Evolutionary conservation across 2,888 invertebrate species (phyloP).

Genomic region (Leucophenga maculata): DNA sequence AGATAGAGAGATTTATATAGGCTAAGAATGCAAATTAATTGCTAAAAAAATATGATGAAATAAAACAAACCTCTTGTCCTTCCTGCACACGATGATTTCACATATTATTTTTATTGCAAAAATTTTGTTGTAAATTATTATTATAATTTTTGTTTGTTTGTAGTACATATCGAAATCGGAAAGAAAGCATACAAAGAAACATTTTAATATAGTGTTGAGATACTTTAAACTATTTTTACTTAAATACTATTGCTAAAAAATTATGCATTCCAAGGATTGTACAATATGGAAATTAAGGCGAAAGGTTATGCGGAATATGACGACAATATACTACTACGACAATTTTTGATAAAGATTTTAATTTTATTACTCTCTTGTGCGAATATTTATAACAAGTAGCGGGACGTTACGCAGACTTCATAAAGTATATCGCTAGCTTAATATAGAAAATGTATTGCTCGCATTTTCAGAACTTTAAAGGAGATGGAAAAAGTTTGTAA

Average conservation of each 20-base stretch:
- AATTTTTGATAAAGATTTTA: too few relatives aligned
- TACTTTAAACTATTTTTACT: neutral
- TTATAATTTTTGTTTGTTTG: neutral
- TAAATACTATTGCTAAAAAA: neutral
- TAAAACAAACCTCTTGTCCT: constrained; percentile 78
- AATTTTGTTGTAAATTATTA: constrained; percentile 4
- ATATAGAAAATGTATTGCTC: too few relatives aligned
- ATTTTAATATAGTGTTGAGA: neutral
- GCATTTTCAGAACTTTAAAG: too few relatives aligned
- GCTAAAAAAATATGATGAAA: constrained; percentile 57
- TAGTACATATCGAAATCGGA: neutral
- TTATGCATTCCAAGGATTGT: too few relatives aligned
- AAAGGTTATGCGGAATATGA: too few relatives aligned
- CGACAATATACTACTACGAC: too few relatives aligned
- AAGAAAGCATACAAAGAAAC: neutral
- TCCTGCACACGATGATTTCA: constrained; percentile 70
- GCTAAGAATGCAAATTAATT: constrained; percentile 35
- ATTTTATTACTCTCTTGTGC: too few relatives aligned
- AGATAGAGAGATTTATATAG: neutral
- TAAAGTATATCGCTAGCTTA: too few relatives aligned
- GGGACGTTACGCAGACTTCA: too few relatives aligned
- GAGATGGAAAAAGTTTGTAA: too few relatives aligned
- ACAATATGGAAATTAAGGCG: too few relatives aligned
- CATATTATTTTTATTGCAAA: constrained; percentile 25
- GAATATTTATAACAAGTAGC: too few relatives aligned